Evolutionary conservation across 1,140 invertebrate genomes (phyloP).

Genomic region (Drosophila santomea): DNA sequence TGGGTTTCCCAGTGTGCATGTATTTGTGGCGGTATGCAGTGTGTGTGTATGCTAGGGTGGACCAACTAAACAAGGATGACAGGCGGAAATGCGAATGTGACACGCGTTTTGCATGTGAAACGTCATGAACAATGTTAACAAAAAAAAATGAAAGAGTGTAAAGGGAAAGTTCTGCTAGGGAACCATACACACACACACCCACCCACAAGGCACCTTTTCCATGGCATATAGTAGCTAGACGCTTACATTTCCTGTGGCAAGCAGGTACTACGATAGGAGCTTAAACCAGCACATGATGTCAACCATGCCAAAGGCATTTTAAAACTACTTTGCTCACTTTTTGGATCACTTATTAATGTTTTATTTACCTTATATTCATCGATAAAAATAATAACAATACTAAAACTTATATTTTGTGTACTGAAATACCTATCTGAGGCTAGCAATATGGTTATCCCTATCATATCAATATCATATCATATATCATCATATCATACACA

Average conservation of each 20-base stretch:
- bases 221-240: slow-evolving; percentile 6
- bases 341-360: too few relatives aligned
- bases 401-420: too few relatives aligned
- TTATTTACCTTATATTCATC: too few relatives aligned
- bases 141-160: neutral
- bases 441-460: too few relatives aligned
- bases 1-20: neutral
- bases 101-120: slow-evolving; percentile 84
- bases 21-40: neutral
- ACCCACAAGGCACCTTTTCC: neutral
- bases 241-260: slow-evolving; percentile 41
- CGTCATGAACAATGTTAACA: slow-evolving; percentile 71
- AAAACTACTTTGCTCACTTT: too few relatives aligned
- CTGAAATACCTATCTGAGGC: too few relatives aligned
- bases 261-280: slow-evolving; percentile 18
- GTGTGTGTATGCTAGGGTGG: neutral
- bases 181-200: slow-evolving; percentile 11
- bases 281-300: slow-evolving; percentile 21
- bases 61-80: slow-evolving; percentile 77
- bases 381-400: too few relatives aligned
- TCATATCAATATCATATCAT: too few relatives aligned
- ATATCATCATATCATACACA: too few relatives aligned
- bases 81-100: slow-evolving; percentile 82
- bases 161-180: slow-evolving; percentile 24
- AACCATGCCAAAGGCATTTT: neutral